phyloP scores from a whole-genome alignment of 2,113 vertebrate genomes.

The Chionodraco myersi region DNA sequence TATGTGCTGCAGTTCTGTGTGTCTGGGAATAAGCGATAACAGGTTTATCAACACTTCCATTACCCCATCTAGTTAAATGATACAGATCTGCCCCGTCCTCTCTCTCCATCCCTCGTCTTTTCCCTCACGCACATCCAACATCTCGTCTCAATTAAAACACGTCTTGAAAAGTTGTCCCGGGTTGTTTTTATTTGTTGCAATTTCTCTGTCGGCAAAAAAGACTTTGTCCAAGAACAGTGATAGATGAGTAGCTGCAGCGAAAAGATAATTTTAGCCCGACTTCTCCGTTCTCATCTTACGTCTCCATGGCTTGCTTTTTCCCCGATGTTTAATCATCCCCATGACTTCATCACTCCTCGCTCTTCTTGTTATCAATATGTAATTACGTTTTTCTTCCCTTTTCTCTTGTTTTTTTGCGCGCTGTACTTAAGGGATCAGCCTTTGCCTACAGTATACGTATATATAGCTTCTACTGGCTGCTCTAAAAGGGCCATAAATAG shows the following conservation, averaged over 20 bases:
- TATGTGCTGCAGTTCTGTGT: conserved; percentile 46
- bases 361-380: conserved; percentile 58
- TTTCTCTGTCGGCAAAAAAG: conserved; percentile 19
- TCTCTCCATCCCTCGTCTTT: not conserved
- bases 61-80: conserved; percentile 72
- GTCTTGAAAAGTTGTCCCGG: conserved; percentile 21
- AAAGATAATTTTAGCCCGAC: conserved; percentile 42
- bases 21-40: conserved; percentile 72
- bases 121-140: not conserved
- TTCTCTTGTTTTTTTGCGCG: conserved; percentile 41
- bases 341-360: conserved; percentile 8
- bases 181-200: conserved; percentile 18
- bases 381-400: conserved; percentile 43
- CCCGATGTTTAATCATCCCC: conserved; percentile 11
- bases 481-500: conserved; percentile 81
- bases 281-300: conserved; percentile 38
- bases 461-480: conserved; percentile 65
- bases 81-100: conserved; percentile 59
- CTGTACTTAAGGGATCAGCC: conserved; percentile 49
- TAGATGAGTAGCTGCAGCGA: conserved; percentile 21
- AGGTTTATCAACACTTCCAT: conserved; percentile 68
- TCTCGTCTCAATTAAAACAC: conserved; percentile 39
- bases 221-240: conserved; percentile 23
- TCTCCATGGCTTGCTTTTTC: conserved; percentile 22
- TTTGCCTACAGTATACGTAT: conserved; percentile 45